Base-by-base conservation (phyloP, 2,113 vertebrate species). In the Callionymus lyra region DNA sequence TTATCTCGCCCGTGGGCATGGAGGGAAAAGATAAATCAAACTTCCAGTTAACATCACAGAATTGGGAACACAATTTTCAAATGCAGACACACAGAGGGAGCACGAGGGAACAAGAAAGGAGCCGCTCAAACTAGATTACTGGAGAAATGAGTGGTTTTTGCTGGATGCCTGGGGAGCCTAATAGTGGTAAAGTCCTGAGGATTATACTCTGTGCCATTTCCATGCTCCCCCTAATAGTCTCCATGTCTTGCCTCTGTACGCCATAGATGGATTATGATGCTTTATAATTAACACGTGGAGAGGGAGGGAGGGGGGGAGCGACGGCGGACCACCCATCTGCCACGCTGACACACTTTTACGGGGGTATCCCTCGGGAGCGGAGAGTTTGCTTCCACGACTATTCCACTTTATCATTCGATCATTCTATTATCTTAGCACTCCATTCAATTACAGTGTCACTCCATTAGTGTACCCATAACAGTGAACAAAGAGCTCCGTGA, bases 301-400 rank as follows among this genome's bases (percentile, higher is more conserved):
- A 32, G 2, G 12, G 17, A 15, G 9, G 3, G 21, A 12, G 62
- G 42, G 41, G 36, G 65, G 50, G 56, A 53, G 47, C 34, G 39
- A 68, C 60, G 56, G 49, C 60, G 55, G 70, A 63, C 67, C 65
- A 58, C 76, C 77, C 77, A 80, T 85, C 82, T 83, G 80, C 78
- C 74, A 67, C 49, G 43, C 58, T 82, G 82, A 84, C 83, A 85
- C 71, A 84, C 81, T 84, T n/a, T 84, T 70, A 66, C 31, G 43
- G 61, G 66, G 67, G 71, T 47, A 51, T 72, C 76, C 74, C 74
- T 44, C 53, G 73, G 80, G 80, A 65, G 65, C 43, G 38, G 38
- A 48, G 56, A 45, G 34, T 55, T n/a, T 53, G 41, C 64, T 59
- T 52, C 65, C 49, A 62, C 47, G n/a, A 64, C 60, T 68, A 47